These are phyloP conservation scores for Neoseiulus cucumeris DNA, from an alignment of 1,140 invertebrate genomes.

Conservation along the genomic window DNA sequence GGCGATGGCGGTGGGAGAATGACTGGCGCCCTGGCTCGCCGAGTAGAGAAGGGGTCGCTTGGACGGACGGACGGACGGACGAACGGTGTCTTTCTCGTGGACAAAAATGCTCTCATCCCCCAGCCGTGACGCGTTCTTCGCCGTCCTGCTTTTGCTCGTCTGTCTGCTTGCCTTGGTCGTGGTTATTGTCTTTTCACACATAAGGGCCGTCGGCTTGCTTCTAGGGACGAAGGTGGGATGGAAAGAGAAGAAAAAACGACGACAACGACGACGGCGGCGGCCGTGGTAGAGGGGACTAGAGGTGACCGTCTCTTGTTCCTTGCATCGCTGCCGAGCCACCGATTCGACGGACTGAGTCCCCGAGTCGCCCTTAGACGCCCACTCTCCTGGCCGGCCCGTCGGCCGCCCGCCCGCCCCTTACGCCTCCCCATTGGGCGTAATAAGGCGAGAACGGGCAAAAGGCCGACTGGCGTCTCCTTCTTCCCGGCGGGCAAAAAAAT, in stretches of 20 bases:
- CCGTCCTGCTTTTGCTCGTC: too few relatives aligned
- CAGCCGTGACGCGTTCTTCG: not conserved
- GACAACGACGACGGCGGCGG: not conserved
- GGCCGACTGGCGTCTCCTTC: not conserved
- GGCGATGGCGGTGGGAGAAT: too few relatives aligned
- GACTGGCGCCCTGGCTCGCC: too few relatives aligned
- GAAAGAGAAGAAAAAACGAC: too few relatives aligned
- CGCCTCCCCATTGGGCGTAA: not conserved
- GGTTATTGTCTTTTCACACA: constrained; percentile 12
- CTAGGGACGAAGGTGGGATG: too few relatives aligned
- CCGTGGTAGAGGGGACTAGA: not conserved
- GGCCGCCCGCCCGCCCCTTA: not conserved
- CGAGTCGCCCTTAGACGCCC: too few relatives aligned
- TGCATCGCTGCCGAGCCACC: too few relatives aligned
- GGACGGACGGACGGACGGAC: not conserved
- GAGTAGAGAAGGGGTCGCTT: too few relatives aligned
- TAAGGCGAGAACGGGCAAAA: constrained; percentile 11
- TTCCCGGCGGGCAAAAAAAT: not conserved
- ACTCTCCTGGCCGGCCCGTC: too few relatives aligned
- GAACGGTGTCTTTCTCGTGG: not conserved
- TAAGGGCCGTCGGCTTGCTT: not conserved
- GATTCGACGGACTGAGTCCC: too few relatives aligned
- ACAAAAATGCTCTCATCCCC: constrained; percentile 9
- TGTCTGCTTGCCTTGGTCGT: constrained; percentile 1
- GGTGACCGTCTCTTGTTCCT: not conserved